A percentile compares a stretch with the other conserved stretches of the same genome.
Conservation (phyloP, 2,797 vertebrate genomes). For the Brotogeris chrysoptera region DNA sequence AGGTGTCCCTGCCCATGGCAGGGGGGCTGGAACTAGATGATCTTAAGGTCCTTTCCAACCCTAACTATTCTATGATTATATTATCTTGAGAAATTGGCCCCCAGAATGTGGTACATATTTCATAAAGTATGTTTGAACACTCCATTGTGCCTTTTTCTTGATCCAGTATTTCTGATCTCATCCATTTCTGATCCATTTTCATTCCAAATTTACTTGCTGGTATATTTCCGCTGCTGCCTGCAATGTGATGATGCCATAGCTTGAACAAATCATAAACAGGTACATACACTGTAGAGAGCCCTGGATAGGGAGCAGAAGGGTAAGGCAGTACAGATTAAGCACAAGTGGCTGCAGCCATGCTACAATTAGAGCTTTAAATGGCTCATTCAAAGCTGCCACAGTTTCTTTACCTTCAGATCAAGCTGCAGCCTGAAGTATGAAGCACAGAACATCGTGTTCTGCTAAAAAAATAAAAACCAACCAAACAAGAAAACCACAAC, state of each 20-base stretch:
- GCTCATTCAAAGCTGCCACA: background rate
- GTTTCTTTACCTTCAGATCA: background rate
- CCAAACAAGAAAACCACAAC: too few relatives aligned
- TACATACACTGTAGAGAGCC: background rate
- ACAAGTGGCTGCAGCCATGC: background rate
- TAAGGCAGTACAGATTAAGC: background rate
- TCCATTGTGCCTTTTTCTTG: background rate
- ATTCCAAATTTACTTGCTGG: background rate
- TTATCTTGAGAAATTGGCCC: background rate
- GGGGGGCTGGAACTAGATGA: too few relatives aligned
- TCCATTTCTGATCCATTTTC: background rate
- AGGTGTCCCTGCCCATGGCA: too few relatives aligned
- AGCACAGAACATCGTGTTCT: background rate
- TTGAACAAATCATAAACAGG: background rate
- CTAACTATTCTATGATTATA: background rate
- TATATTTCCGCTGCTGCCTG: background rate
- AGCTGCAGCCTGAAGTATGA: background rate
- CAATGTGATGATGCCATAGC: background rate
- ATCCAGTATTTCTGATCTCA: background rate
- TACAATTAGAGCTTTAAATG: background rate
- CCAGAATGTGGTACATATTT: background rate
- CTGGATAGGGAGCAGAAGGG: background rate
- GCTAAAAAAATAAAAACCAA: background rate
- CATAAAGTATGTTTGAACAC: background rate
- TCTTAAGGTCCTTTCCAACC: too few relatives aligned